These are phyloP conservation scores for Emydura subglobosa DNA, from an alignment of 2,113 vertebrate genomes.

Conservation along the genomic window DNA sequence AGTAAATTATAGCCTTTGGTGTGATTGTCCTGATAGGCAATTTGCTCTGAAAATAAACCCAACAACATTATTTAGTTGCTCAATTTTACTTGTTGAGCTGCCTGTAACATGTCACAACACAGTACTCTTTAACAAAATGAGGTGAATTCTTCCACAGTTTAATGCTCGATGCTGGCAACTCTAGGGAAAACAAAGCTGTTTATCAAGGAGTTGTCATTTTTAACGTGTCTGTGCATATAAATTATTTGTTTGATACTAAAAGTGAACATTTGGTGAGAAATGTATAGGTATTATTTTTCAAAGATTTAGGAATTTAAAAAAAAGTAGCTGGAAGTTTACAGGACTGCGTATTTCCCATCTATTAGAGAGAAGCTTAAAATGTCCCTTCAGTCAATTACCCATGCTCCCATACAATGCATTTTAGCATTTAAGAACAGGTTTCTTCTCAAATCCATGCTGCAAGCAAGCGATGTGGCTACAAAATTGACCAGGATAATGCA, in stretches of 20 bases:
- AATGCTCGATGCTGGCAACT: not conserved
- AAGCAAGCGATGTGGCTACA: not conserved
- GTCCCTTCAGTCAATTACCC: not conserved
- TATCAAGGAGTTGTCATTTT: not conserved
- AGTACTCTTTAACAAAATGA: not conserved
- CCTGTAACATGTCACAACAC: not conserved
- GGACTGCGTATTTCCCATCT: not conserved
- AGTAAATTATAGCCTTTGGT: not conserved
- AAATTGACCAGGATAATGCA: not conserved
- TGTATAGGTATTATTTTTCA: not conserved
- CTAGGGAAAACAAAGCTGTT: not conserved
- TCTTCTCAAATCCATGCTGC: not conserved
- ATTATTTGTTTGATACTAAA: not conserved
- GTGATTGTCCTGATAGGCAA: not conserved
- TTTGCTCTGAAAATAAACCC: conserved; percentile 8
- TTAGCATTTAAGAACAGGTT: not conserved
- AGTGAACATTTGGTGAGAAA: not conserved
- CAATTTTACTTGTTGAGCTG: not conserved
- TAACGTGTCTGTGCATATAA: not conserved
- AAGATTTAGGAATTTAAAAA: not conserved
- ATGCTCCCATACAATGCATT: not conserved
- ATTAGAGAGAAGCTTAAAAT: not conserved
- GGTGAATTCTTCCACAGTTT: not conserved
- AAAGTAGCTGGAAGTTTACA: not conserved
- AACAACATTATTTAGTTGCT: not conserved